Conservation (phyloP, 2,113 vertebrate species). For the Malaclemys terrapin region DNA sequence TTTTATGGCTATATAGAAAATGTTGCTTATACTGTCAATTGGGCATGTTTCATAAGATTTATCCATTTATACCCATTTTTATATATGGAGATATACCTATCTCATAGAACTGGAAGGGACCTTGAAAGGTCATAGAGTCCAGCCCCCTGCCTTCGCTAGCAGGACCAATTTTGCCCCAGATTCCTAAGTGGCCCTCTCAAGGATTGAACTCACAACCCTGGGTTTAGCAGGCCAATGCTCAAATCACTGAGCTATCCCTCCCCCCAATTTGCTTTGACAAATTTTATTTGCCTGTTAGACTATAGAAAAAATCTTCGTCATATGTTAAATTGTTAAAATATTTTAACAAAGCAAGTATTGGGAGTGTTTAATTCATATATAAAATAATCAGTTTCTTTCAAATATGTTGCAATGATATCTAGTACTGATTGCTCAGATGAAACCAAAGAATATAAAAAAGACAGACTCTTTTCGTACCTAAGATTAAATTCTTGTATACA, state of each 20-base stretch:
- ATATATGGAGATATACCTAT: too few relatives aligned
- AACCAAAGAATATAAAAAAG: background rate
- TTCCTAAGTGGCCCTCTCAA: too few relatives aligned
- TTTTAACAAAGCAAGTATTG: rapidly evolving
- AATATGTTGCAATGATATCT: background rate
- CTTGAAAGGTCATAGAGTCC: too few relatives aligned
- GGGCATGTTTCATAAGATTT: background rate
- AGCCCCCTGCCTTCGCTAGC: too few relatives aligned
- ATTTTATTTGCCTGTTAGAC: background rate
- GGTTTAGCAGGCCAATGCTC: too few relatives aligned
- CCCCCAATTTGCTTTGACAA: background rate
- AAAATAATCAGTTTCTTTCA: background rate
- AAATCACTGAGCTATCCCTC: too few relatives aligned
- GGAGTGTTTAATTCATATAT: background rate
- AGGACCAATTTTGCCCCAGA: too few relatives aligned
- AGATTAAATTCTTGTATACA: background rate
- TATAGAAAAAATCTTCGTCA: background rate
- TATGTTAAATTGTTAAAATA: rapidly evolving
- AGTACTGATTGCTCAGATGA: background rate
- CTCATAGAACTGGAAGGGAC: too few relatives aligned
- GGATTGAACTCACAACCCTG: too few relatives aligned
- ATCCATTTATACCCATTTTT: background rate
- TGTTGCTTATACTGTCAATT: background rate
- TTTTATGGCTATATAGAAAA: background rate
- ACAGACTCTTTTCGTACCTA: background rate